Evolutionary conservation across 37 sponge, comb jelly and placozoan species (phyloP).

Genomic region (Hexactinellida sp.): DNA sequence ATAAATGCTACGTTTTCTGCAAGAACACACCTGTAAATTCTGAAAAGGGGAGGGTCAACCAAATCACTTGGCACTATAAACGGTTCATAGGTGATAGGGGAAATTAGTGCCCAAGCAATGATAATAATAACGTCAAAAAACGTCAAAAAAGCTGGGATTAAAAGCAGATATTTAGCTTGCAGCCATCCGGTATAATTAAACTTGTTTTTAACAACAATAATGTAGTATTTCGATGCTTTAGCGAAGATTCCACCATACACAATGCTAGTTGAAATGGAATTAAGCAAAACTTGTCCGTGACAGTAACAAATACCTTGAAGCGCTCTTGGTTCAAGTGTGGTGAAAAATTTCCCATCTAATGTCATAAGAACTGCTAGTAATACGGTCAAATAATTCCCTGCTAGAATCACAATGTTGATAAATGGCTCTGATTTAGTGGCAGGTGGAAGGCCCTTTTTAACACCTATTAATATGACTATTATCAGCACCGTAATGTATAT

Average conservation of each 20-base stretch:
- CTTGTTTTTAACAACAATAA: constrained; percentile 6
- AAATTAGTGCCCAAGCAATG: background rate
- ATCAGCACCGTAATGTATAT: background rate
- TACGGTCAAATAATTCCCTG: background rate
- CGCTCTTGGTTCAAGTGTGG: background rate
- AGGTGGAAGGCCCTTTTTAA: background rate
- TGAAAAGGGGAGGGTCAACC: background rate
- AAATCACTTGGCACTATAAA: background rate
- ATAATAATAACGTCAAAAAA: background rate
- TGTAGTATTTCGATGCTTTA: background rate
- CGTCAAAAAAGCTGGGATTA: background rate
- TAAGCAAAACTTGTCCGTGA: background rate
- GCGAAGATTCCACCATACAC: background rate
- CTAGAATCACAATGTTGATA: background rate
- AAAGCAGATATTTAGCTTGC: background rate
- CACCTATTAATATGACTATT: background rate
- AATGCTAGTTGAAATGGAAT: background rate
- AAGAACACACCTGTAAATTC: background rate
- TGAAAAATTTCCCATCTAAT: background rate
- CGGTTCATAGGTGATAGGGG: background rate
- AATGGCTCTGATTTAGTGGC: background rate
- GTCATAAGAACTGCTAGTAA: background rate
- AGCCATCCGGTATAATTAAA: background rate
- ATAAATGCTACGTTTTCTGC: background rate
- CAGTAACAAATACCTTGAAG: background rate